These are phyloP conservation scores for Fregata magnificens DNA, from an alignment of 2,113 vertebrate species.

Conservation along the genomic window DNA sequence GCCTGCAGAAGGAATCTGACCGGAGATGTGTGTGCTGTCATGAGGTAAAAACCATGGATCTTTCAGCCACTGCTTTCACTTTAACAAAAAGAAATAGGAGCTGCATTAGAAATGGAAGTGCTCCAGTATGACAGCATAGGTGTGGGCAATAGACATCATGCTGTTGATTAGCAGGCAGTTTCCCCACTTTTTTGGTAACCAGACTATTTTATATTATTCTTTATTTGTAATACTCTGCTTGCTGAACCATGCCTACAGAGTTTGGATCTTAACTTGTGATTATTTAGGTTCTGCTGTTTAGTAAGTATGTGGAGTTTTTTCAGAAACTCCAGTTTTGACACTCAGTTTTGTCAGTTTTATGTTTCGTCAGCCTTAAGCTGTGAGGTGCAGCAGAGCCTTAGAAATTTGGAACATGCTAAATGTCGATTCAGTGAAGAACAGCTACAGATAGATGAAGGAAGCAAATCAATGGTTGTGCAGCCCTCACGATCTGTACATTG, in stretches of 20 bases:
- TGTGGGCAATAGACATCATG: rapidly evolving
- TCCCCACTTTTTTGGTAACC: background rate
- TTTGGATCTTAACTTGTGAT: background rate
- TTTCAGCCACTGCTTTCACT: too few species aligned
- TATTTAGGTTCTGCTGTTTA: background rate
- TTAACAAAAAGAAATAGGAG: background rate
- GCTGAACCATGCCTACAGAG: background rate
- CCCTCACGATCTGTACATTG: rapidly evolving
- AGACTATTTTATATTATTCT: background rate
- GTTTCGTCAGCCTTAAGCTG: background rate
- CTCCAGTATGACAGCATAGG: rapidly evolving
- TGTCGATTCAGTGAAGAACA: too few species aligned
- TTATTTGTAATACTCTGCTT: background rate
- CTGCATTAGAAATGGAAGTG: too few species aligned
- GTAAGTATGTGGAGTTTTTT: background rate
- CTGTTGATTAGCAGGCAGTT: background rate
- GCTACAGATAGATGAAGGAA: background rate
- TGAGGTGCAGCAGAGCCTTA: background rate
- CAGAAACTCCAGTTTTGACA: background rate
- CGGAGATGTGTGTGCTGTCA: conserved; percentile 94
- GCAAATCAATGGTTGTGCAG: background rate
- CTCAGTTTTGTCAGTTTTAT: background rate
- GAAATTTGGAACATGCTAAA: background rate
- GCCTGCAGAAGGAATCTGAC: conserved; percentile 95
- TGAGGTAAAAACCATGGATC: conserved; percentile 79